These are phyloP conservation scores for Parapristionchus giblindavisi DNA, from an alignment of 2,888 invertebrate species.

Conservation along the genomic window DNA sequence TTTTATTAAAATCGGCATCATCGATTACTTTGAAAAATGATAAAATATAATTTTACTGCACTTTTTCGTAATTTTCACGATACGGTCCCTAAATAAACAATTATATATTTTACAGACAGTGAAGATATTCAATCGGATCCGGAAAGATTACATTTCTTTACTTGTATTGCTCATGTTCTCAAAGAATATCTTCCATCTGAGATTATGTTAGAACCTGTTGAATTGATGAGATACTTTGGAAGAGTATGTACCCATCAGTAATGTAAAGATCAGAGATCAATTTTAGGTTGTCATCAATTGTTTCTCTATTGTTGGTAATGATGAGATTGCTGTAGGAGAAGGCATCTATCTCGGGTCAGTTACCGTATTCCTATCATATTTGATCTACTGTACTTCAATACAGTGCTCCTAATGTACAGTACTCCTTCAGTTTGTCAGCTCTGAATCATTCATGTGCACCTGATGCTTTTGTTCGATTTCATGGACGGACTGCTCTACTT, in stretches of 20 bases:
- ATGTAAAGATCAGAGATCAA: background rate
- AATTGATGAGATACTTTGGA: conserved; percentile 32
- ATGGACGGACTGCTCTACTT: conserved; percentile 43
- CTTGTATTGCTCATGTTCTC: conserved; percentile 10
- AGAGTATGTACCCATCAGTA: background rate
- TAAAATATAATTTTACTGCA: too few relatives aligned
- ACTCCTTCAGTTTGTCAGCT: conserved; percentile 42
- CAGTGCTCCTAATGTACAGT: too few relatives aligned
- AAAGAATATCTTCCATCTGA: background rate
- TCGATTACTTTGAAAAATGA: too few relatives aligned
- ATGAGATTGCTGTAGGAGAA: conserved; percentile 39
- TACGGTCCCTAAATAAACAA: background rate
- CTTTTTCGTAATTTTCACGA: background rate
- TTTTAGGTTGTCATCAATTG: conserved; percentile 43
- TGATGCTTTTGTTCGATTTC: conserved; percentile 45
- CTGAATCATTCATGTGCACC: conserved; percentile 47
- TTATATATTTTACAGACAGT: conserved; percentile 15
- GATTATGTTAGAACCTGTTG: background rate
- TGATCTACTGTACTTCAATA: background rate
- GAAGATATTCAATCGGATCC: conserved; percentile 8
- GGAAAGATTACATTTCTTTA: conserved; percentile 12
- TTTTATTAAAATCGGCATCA: too few relatives aligned
- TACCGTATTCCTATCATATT: background rate
- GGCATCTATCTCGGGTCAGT: conserved; percentile 46
- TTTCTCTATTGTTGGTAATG: conserved; percentile 41